Conservation (phyloP, 2,113 vertebrate species). For the Ciconia maguari region DNA sequence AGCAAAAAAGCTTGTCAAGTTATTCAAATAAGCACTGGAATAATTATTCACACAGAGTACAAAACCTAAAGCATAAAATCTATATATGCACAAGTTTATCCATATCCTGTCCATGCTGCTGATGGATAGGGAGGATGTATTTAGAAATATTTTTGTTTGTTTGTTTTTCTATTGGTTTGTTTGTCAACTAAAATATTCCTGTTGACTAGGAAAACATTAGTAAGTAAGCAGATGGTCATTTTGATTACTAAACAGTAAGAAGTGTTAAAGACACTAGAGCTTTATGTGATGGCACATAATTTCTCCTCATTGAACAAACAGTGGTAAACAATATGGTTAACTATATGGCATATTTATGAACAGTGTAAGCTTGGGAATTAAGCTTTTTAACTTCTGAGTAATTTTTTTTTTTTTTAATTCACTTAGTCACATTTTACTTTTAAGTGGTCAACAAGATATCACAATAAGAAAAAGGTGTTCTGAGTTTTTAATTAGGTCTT, state of each 20-base stretch:
- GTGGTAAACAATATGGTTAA: background rate
- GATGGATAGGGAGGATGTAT: background rate
- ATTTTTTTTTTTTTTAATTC: background rate
- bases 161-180: background rate
- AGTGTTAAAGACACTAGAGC: background rate
- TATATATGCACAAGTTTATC: background rate
- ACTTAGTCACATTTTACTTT: background rate
- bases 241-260: background rate
- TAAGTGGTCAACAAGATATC: background rate
- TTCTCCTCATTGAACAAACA: background rate
- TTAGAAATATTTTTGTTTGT: background rate
- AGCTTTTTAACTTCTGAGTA: background rate
- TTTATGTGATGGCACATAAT: background rate
- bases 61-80: background rate
- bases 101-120: background rate
- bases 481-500: slow-evolving; percentile 22
- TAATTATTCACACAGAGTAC: background rate
- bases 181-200: background rate
- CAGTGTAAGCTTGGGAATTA: background rate
- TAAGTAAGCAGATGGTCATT: background rate
- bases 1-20: background rate
- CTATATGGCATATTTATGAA: background rate
- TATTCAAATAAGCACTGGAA: background rate
- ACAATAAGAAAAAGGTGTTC: background rate
- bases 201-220: background rate